Evolutionary conservation across 2,888 invertebrate genomes (phyloP).

Genomic region (Pandemis cinnamomeana): DNA sequence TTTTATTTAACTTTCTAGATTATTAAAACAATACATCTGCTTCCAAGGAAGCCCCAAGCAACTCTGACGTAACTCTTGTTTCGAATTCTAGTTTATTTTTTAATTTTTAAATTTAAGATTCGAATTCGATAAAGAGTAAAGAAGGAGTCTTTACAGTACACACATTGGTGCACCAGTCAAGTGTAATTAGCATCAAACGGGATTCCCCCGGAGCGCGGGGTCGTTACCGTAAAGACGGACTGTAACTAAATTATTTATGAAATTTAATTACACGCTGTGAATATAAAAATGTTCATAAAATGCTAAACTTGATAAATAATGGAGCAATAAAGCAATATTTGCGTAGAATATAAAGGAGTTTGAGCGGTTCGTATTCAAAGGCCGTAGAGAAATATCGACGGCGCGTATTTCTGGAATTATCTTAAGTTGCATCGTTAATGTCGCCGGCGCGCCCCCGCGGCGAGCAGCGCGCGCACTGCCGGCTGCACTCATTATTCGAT

Average conservation of each 20-base stretch:
- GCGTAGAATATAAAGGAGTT: conserved; percentile 40
- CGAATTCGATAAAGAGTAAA: too few species aligned
- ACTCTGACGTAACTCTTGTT: too few species aligned
- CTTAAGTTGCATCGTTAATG: conserved; percentile 22
- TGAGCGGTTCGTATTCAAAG: conserved; percentile 38
- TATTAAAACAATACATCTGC: too few species aligned
- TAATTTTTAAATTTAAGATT: too few species aligned
- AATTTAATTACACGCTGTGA: conserved; percentile 37
- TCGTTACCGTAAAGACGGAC: conserved; percentile 3
- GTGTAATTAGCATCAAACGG: not conserved
- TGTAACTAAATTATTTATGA: conserved; percentile 23
- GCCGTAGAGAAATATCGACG: conserved; percentile 38
- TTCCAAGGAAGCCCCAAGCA: too few species aligned
- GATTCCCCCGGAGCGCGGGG: not conserved
- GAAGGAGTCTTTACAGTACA: too few species aligned
- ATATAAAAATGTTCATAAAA: conserved; percentile 39
- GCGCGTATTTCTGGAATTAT: conserved; percentile 33
- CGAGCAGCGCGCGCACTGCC: too few species aligned
- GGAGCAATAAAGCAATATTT: conserved; percentile 42
- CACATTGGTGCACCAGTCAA: not conserved
- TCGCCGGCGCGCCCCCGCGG: too few species aligned
- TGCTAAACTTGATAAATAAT: conserved; percentile 41
- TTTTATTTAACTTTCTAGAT: too few species aligned
- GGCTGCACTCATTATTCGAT: too few species aligned
- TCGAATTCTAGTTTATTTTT: too few species aligned